Conservation (phyloP, 2,113 vertebrate genomes). For the Anarrhichthys ocellatus region DNA sequence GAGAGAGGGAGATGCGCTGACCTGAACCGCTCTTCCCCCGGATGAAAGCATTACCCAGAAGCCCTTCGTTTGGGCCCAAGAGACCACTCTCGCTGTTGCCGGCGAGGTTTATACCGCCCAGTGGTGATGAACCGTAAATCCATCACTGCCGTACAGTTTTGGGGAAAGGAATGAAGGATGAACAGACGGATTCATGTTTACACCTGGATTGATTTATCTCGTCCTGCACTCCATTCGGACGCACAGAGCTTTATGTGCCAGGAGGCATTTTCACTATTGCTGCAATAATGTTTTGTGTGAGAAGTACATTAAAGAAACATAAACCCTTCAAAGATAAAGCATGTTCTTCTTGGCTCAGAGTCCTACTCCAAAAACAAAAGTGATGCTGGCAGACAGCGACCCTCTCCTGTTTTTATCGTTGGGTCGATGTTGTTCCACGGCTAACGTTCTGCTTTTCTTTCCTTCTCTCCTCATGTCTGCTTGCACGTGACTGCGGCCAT, state of each 20-base stretch:
- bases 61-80: conserved; percentile 53
- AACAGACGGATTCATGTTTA: conserved; percentile 58
- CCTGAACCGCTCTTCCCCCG: conserved; percentile 42
- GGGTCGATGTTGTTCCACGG: conserved; percentile 19
- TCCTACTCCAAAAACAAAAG: not conserved
- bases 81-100: conserved; percentile 43
- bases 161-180: conserved; percentile 26
- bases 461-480: conserved; percentile 60
- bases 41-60: conserved; percentile 69
- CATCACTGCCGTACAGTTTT: conserved; percentile 33
- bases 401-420: conserved; percentile 25
- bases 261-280: conserved; percentile 32
- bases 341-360: conserved; percentile 36
- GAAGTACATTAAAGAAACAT: conserved; percentile 39
- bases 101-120: conserved; percentile 15
- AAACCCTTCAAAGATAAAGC: conserved; percentile 13
- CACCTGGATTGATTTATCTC: conserved; percentile 63
- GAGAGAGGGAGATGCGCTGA: conserved; percentile 52
- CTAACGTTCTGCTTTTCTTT: conserved; percentile 52
- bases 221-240: conserved; percentile 20
- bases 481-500: conserved; percentile 23
- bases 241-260: conserved; percentile 33
- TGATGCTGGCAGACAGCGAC: conserved; percentile 20
- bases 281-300: conserved; percentile 19
- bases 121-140: conserved; percentile 47